These are phyloP conservation scores for Atrichornis clamosus DNA, from an alignment of 2,113 vertebrate genomes.

Conservation along the genomic window DNA sequence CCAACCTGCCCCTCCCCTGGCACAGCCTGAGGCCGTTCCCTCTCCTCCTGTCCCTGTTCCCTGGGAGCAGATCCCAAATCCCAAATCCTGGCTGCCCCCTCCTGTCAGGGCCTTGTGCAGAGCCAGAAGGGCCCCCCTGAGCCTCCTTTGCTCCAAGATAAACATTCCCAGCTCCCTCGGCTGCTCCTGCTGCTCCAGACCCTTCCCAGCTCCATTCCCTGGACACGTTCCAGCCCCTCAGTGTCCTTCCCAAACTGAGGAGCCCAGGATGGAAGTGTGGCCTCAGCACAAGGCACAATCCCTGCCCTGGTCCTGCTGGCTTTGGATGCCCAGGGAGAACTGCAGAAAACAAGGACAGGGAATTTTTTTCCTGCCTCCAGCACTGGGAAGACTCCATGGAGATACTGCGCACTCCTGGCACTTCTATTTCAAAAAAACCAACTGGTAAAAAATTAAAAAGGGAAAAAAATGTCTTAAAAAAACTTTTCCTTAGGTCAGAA, in stretches of 20 bases:
- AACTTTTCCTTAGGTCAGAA: neutral
- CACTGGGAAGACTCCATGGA: neutral
- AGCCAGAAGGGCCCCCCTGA: neutral
- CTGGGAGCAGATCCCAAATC: too few species aligned
- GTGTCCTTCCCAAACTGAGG: neutral
- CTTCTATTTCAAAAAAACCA: neutral
- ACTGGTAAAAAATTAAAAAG: neutral
- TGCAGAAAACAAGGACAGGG: neutral
- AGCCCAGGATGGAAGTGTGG: neutral
- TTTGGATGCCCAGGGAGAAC: neutral
- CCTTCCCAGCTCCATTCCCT: neutral
- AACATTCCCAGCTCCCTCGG: neutral
- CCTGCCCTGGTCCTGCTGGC: neutral
- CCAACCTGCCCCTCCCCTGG: neutral
- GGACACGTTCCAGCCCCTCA: neutral
- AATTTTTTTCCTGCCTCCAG: neutral
- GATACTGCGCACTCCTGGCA: neutral
- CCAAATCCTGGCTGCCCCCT: neutral
- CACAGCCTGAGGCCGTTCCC: neutral
- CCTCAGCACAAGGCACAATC: neutral
- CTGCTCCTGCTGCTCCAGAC: neutral
- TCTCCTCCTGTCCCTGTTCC: neutral
- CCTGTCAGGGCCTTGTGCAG: neutral
- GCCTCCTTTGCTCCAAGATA: neutral
- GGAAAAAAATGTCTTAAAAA: neutral